Base-by-base conservation (phyloP, 2,797 vertebrate species). In the Helostoma temminkii region DNA sequence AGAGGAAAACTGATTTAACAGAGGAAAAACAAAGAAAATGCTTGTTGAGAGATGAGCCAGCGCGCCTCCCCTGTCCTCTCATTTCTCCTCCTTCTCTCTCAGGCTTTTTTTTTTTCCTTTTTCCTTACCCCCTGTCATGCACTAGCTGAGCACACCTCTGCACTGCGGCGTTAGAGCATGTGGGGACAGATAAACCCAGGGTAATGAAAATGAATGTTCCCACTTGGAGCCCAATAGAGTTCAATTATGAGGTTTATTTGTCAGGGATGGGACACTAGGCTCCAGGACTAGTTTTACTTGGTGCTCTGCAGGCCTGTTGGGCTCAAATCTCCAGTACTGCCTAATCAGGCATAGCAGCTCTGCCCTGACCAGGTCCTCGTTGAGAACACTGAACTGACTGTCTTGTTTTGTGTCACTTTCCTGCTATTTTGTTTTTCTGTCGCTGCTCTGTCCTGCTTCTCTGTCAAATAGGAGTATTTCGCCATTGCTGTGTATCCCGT, bases 191-290 rank as follows among this genome's bases (percentile, higher is more conserved):
- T 77, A 80, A 86, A 84, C 53, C 74, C 32, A 69, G 22, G 3
- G 66, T 91, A 86, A 92, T 89, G 86, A 87, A 88, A 90, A 90
- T 76, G 32, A 91, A 90, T 90, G 59, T 66, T 66, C 66, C 80
- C 80, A 76, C 71, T 81, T 78, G 67, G 76, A 88, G 72, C 21
- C 65, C 34, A 34, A 87, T 80, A 68, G 56, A 75, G 81, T 82
- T 88, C 63, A 77, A 86, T 87, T 82, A 86, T 85, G 76, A 88
- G 67, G 55, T 83, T 71, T 72, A 82, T 81, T 81, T 81, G 79
- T 74, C 22, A 53, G 59, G 62, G 60, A 81, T 56, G 48, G 55
- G 58, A 66, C 30, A 56, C 78, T 75, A 79, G 66, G 64, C 57
- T 72, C 42, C 5, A 11, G 66, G 24, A 66, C 42, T 9, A 28